Evolutionary conservation across 37 sponge, comb jelly and placozoan genomes (phyloP).

Genomic region (Crambe crambe): DNA sequence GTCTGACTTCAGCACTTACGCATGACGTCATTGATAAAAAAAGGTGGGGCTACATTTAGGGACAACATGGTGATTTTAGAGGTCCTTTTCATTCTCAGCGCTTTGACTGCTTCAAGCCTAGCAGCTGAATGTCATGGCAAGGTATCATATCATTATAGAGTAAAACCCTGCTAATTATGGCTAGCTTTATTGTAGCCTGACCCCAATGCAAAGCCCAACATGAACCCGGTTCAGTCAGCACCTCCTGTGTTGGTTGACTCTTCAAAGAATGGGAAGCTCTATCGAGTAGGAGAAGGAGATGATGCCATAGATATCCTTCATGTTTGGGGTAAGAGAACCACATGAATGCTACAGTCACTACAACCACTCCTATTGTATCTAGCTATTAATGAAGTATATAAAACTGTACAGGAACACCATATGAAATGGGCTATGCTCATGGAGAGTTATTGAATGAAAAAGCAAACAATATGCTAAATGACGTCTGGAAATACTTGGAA

Average conservation of each 20-base stretch:
- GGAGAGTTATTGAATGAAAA: conserved; percentile 61
- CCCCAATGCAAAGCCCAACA: conserved; percentile 82
- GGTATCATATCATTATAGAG: conserved; percentile 25
- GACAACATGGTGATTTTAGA: background rate
- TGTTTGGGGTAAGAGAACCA: conserved; percentile 77
- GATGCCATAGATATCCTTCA: conserved; percentile 72
- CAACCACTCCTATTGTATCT: too few species aligned
- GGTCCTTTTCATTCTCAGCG: background rate
- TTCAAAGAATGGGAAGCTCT: conserved; percentile 77
- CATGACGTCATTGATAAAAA: too few species aligned
- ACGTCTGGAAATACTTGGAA: conserved; percentile 83
- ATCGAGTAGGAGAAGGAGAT: conserved; percentile 72
- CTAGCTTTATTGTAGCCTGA: conserved; percentile 55
- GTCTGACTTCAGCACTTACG: background rate
- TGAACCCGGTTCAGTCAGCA: conserved; percentile 65
- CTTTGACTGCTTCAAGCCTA: background rate
- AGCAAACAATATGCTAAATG: conserved; percentile 60
- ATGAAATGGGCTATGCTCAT: conserved; percentile 92
- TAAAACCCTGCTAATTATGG: background rate
- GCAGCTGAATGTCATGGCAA: conserved; percentile 79
- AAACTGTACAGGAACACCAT: conserved; percentile 76
- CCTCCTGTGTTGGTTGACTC: conserved; percentile 66
- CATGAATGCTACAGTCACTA: too few species aligned
- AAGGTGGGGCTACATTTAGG: conserved; percentile 1
- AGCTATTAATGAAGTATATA: too few species aligned